A percentile compares a stretch with the other conserved stretches of the same genome.
These are phyloP conservation scores for Herpetotheres cachinnans DNA, from an alignment of 2,113 vertebrate species.

Conservation along the genomic window DNA sequence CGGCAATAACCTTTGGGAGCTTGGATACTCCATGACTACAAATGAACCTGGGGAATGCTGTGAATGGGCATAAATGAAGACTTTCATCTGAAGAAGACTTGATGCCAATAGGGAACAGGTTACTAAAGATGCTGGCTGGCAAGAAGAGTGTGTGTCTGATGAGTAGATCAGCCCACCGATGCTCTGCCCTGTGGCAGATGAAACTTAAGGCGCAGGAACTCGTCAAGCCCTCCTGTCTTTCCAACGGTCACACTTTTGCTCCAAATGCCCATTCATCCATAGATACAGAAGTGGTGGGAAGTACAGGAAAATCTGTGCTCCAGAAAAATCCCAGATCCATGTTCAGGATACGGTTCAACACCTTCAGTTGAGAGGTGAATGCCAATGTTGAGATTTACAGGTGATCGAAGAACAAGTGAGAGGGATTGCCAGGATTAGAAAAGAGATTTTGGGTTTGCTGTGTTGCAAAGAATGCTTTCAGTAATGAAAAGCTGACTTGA, in stretches of 20 bases:
- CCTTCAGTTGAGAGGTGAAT: not conserved
- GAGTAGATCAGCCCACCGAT: not conserved
- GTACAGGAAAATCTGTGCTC: not conserved
- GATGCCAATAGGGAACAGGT: not conserved
- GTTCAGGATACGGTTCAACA: not conserved
- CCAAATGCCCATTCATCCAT: not conserved
- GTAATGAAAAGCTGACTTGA: conserved; percentile 41
- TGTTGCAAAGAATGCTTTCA: not conserved
- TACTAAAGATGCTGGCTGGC: not conserved
- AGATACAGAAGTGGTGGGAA: not conserved
- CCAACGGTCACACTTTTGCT: not conserved
- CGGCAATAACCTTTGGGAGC: not conserved
- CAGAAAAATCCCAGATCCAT: not conserved
- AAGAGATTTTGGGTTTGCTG: not conserved
- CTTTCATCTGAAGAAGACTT: rapidly evolving
- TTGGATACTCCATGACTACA: not conserved
- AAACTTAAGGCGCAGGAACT: not conserved
- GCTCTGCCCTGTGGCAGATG: not conserved
- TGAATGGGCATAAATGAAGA: not conserved
- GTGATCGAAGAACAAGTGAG: not conserved
- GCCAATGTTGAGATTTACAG: not conserved
- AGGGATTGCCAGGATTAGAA: not conserved
- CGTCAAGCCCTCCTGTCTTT: not conserved
- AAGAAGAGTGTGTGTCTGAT: not conserved
- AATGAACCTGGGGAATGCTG: not conserved